Percentiles rank a stretch among this genome's conserved stretches.
phyloP scores from a whole-genome alignment of 2,113 vertebrate genomes.

The Brienomyrus longianalis region DNA sequence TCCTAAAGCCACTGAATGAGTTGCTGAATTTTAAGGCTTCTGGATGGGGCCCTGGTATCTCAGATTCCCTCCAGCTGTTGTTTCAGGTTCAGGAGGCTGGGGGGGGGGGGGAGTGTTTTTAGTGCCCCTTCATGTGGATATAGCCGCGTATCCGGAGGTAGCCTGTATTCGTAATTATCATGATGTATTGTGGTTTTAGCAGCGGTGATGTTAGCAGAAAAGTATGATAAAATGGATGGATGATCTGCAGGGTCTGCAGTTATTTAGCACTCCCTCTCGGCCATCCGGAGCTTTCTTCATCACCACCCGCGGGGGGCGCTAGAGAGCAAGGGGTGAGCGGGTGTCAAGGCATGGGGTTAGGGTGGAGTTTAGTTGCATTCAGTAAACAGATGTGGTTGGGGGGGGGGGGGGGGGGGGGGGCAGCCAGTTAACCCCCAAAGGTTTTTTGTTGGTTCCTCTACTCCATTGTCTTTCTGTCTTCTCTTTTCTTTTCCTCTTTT shows the following conservation, averaged over 20 bases:
- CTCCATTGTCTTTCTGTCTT: too few relatives aligned
- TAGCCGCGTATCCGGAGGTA: not conserved
- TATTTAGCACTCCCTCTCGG: not conserved
- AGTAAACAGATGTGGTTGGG: not conserved
- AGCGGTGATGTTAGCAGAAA: not conserved
- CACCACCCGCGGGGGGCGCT: not conserved
- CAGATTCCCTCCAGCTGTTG: not conserved
- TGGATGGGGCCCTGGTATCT: not conserved
- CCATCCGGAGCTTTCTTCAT: not conserved
- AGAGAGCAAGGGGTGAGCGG: not conserved
- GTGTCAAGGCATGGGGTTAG: not conserved
- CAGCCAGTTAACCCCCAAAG: too few relatives aligned
- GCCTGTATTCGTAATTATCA: not conserved
- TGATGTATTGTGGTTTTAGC: not conserved
- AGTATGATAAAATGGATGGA: not conserved
- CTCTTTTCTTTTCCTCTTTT: not conserved
- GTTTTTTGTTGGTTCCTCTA: too few relatives aligned
- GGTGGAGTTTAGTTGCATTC: not conserved
- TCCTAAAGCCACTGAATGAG: not conserved
- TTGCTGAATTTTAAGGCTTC: not conserved
- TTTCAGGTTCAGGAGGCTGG: not conserved
- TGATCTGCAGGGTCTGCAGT: not conserved
- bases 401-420: not conserved
- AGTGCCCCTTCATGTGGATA: not conserved
- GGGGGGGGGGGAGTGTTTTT: not conserved